These are phyloP conservation scores for Champsocephalus esox DNA, from an alignment of 2,797 vertebrate species.

Conservation along the genomic window DNA sequence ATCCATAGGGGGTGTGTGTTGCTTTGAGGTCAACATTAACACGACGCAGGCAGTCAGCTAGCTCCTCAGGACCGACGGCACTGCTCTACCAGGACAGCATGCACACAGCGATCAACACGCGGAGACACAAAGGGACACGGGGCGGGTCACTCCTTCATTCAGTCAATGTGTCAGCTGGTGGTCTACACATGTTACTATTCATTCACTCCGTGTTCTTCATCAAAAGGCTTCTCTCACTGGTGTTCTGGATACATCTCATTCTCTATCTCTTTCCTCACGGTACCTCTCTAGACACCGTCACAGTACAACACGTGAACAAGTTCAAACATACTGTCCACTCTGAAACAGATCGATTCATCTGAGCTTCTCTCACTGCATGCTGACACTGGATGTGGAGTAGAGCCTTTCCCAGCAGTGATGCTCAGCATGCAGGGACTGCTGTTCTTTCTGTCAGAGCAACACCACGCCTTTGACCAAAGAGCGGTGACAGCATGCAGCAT, in stretches of 20 bases:
- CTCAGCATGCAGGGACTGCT: slow-evolving; percentile 37
- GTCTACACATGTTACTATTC: background rate
- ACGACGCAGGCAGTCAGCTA: slow-evolving; percentile 82
- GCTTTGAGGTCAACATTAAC: slow-evolving; percentile 81
- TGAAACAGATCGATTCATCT: too few species aligned
- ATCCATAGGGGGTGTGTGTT: slow-evolving; percentile 84
- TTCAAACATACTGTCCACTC: too few species aligned
- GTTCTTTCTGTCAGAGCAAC: slow-evolving; percentile 13
- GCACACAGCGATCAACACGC: slow-evolving; percentile 56
- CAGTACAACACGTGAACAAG: too few species aligned
- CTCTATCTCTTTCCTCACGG: background rate
- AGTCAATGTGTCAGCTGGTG: slow-evolving; percentile 33
- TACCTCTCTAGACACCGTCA: background rate
- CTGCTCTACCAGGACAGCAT: slow-evolving; percentile 83
- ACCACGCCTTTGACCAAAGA: slow-evolving; percentile 8
- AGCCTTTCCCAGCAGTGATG: slow-evolving; percentile 10
- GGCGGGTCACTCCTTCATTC: slow-evolving; percentile 32
- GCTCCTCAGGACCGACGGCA: slow-evolving; percentile 86
- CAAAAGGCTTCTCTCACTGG: background rate
- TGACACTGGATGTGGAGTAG: slow-evolving; percentile 64
- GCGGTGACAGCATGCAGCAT: slow-evolving; percentile 31
- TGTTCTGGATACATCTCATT: background rate
- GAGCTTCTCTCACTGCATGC: background rate
- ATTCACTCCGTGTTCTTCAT: background rate
- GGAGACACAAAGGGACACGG: slow-evolving; percentile 31